Base-by-base conservation (phyloP, 2,888 invertebrate species). In the Sinohyriopsis cumingii region DNA sequence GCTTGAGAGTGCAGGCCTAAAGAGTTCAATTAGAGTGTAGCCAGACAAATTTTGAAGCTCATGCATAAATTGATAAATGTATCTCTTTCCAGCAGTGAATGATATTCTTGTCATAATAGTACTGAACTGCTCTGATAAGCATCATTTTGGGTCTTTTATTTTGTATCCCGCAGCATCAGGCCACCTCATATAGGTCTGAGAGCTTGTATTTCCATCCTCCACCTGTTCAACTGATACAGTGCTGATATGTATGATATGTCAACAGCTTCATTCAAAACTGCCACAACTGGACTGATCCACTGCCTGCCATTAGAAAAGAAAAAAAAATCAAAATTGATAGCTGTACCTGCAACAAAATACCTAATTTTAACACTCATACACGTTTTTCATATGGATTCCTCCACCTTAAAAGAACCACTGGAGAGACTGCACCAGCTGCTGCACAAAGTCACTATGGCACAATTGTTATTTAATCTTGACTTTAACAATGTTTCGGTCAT, bases 191-290 rank as follows among this genome's bases (percentile, higher is more conserved):
- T 0, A 98, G 98, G 91, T 98, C 98, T 57, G 97, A 97, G 71
- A 98, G 93, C 90, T 98, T 98, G 92, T 98, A 99, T 91, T 99
- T 98, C 98, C 98, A 98, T 72, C 98, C 98, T 89, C 98, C 98
- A 24, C 98, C 98, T 53, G 98, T 98, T 98, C 98, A 98, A 78
- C 96, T 96, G 88, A 98, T 98, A 91, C 98, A 98, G 68, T 95
- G 94, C 91, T 98, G 98, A 91, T 97, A 98, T 83, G 95, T 94
- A 91, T 97, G 97, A 92, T 98, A 97, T 80, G 97, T 98, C 83
- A 98, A 92, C 79, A 98, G 93, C 91, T 98, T 98, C 84, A 98
- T 92, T 74, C 98, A 92, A 91, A 98, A 98, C 91, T 98, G 98
- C 98, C 98, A 99, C 89, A 99, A 92, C 91, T 99, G 98, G 87